A percentile compares a stretch with the other conserved stretches of the same genome.
Evolutionary conservation across 2,113 vertebrate species (phyloP).

Genomic region (Rostratula benghalensis): DNA sequence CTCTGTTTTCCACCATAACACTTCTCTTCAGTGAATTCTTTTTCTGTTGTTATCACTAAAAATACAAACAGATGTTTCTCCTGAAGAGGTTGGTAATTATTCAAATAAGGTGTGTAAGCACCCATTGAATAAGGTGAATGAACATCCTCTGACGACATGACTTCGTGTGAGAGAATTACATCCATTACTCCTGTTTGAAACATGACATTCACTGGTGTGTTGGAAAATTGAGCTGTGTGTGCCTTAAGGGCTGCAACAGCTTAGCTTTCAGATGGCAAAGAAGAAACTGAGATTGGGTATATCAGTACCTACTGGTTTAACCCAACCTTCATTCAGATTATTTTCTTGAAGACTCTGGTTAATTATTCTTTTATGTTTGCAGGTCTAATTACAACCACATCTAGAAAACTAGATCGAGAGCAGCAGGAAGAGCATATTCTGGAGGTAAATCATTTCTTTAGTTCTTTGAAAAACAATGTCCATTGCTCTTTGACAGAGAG

Average conservation of each 20-base stretch:
- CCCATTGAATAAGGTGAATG: not conserved
- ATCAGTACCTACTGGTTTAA: not conserved
- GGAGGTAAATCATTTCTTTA: slow-evolving; percentile 81
- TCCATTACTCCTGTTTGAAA: not conserved
- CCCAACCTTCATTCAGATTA: not conserved
- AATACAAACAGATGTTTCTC: not conserved
- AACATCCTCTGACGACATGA: not conserved
- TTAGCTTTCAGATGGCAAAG: not conserved
- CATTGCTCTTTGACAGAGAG: not conserved
- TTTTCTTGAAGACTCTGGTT: slow-evolving; percentile 9
- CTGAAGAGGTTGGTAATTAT: not conserved
- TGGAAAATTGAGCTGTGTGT: not conserved
- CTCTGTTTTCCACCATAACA: not conserved
- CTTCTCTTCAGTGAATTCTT: not conserved
- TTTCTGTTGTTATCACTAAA: not conserved
- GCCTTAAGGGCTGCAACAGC: not conserved
- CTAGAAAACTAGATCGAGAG: slow-evolving; percentile 92
- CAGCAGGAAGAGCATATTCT: slow-evolving; percentile 95
- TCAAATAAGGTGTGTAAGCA: not conserved
- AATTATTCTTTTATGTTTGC: slow-evolving; percentile 39
- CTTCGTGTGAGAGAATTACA: not conserved
- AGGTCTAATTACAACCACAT: slow-evolving; percentile 95
- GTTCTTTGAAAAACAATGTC: not conserved
- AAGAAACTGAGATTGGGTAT: not conserved
- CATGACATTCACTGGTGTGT: not conserved